These are phyloP conservation scores for Toxonevra muliebris DNA, from an alignment of 2,888 invertebrate species.

Conservation along the genomic window DNA sequence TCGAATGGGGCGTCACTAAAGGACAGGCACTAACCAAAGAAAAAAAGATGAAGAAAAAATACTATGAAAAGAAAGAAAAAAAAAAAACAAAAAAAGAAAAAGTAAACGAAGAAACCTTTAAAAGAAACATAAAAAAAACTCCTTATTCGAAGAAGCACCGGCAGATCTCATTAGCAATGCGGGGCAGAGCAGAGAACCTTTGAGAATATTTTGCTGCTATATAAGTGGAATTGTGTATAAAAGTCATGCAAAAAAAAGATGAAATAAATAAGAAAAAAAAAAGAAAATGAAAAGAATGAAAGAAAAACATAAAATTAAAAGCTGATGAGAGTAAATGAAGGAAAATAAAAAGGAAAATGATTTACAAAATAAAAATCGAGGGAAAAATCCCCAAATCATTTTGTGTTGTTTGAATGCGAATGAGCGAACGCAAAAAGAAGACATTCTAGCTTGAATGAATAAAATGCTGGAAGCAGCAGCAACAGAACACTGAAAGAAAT, in stretches of 20 bases:
- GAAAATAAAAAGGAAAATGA: slow-evolving; percentile 53
- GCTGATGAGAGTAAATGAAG: slow-evolving; percentile 56
- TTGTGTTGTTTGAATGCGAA: slow-evolving; percentile 7
- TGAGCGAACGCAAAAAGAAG: too few relatives aligned
- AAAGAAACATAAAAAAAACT: slow-evolving; percentile 38
- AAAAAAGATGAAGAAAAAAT: slow-evolving; percentile 36
- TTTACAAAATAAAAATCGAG: slow-evolving; percentile 21
- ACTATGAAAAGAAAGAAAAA: slow-evolving; percentile 30
- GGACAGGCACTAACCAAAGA: slow-evolving; percentile 18
- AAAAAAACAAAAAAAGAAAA: slow-evolving; percentile 20
- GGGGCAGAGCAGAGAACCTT: slow-evolving; percentile 41
- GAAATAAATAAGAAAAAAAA: slow-evolving; percentile 8
- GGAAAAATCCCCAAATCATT: slow-evolving; percentile 27
- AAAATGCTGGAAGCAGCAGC: too few relatives aligned
- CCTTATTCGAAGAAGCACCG: slow-evolving; percentile 45
- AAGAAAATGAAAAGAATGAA: slow-evolving; percentile 23
- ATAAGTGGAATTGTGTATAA: slow-evolving; percentile 46
- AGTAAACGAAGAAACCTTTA: slow-evolving; percentile 19
- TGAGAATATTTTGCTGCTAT: slow-evolving; percentile 39
- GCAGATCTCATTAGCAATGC: slow-evolving; percentile 60
- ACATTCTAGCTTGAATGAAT: too few relatives aligned
- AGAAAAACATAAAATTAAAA: slow-evolving; percentile 43
- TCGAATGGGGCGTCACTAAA: slow-evolving; percentile 38
- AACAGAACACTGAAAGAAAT: neutral
- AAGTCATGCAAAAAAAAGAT: slow-evolving; percentile 31